Evolutionary conservation across 1,140 invertebrate genomes (phyloP).

Genomic region (Contarinia nasturtii): DNA sequence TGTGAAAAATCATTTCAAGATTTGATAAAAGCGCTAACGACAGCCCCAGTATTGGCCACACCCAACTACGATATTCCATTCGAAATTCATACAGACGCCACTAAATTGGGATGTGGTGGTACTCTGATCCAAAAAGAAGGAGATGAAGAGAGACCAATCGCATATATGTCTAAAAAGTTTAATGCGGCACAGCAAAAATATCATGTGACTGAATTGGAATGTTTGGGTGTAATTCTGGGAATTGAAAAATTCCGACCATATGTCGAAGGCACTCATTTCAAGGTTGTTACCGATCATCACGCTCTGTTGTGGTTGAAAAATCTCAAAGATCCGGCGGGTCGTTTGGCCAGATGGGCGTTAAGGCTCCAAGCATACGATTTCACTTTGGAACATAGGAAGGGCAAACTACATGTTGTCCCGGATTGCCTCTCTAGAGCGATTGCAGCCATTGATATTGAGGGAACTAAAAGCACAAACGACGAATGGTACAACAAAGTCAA

Average conservation of each 20-base stretch:
- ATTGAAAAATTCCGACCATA: slow-evolving; percentile 16
- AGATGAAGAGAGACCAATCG: not conserved
- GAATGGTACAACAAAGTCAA: too few species aligned
- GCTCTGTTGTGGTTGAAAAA: slow-evolving; percentile 9
- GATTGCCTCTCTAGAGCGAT: not conserved
- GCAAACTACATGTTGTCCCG: not conserved
- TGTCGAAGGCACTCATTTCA: slow-evolving; percentile 14
- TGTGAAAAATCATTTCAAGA: not conserved
- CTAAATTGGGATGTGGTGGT: not conserved
- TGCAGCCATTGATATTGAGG: not conserved
- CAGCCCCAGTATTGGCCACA: not conserved
- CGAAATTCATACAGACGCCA: not conserved
- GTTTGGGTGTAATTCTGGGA: slow-evolving; percentile 21
- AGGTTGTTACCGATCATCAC: slow-evolving; percentile 13
- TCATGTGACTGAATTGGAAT: slow-evolving; percentile 18
- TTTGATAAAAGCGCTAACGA: not conserved
- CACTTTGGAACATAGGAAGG: not conserved
- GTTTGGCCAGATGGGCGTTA: slow-evolving; percentile 13
- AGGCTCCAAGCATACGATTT: slow-evolving; percentile 1
- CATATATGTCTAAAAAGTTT: slow-evolving; percentile 8
- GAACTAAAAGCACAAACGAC: not conserved
- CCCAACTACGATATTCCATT: not conserved
- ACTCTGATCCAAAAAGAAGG: not conserved
- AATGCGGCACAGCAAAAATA: slow-evolving; percentile 20
- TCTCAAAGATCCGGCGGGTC: slow-evolving; percentile 11